Evolutionary conservation across 2,888 invertebrate genomes (phyloP), one percentile per base, ranked within the genome.

Genomic region (Drosophila sordidula): DNA sequence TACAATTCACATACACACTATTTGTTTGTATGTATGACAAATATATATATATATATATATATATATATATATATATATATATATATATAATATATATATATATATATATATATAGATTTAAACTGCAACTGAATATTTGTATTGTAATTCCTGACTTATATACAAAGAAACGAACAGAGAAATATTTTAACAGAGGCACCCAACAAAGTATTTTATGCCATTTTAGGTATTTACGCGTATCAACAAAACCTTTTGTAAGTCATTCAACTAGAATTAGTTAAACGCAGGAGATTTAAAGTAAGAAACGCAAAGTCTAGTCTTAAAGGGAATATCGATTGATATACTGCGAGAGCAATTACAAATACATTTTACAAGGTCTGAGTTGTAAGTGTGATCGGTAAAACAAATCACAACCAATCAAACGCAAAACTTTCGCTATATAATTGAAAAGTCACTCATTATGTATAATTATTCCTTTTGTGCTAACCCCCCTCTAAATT

Each of bases 191-290:
- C 77, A 74, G 50, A 79, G 71, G 72, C 87, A 71, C 80, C 70
- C 69, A 62, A 65, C 49, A 65, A 70, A 71, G 88, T 78, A 87
- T 81, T 84, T 84, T 85, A 78, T 75, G 82, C 85, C 88, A 71
- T 74, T 86, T 85, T 86, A 75, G 78, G 70, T 64, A 82, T 72
- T 77, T 72, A 77, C 74, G 67, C 58, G 34, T 54, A 77, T 63
- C 65, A 68, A 70, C 62, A 67, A 70, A 57, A 68, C 45, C 45
- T 65, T 75, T 83, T 82, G 58, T 77, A 80, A 69, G 69, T 67
- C 73, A 73, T 61, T 55, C 44, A 66, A 45, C 29, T 78, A 52
- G 64, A 46, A 39, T 57, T 57, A 67, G 54, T 34, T 51, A 59
- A 64, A 22, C 16, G 55, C 55, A 47, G 26, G 16, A 63, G 25